These are phyloP conservation scores for Chrysolophus pictus DNA, from an alignment of 2,797 vertebrate species.

Conservation along the genomic window DNA sequence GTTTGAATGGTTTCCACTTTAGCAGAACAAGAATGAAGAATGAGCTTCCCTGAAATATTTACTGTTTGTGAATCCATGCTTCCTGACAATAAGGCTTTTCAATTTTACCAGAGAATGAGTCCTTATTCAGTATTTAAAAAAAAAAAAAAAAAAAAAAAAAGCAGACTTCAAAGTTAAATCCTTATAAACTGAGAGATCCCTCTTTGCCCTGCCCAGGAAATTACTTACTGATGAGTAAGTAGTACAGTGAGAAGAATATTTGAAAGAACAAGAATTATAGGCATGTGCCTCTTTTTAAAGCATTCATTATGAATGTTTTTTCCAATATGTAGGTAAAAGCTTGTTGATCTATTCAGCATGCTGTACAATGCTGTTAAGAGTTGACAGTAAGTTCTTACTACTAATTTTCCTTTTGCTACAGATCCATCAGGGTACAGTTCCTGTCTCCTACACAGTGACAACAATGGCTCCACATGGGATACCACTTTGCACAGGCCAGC, in stretches of 20 bases:
- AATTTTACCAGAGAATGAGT: not conserved
- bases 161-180: not conserved
- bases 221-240: no score
- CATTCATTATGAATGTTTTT: not conserved
- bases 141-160: not conserved
- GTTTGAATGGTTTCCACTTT: not conserved
- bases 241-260: not conserved
- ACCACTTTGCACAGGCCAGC: constrained; percentile 93
- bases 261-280: not conserved
- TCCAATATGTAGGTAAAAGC: not conserved
- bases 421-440: constrained; percentile 93
- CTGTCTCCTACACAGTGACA: constrained; percentile 94
- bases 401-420: constrained; percentile 60
- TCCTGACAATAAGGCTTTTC: not conserved
- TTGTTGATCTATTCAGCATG: not conserved
- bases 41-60: not conserved
- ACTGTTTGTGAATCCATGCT: not conserved
- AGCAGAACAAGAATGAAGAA: not conserved
- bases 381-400: not conserved
- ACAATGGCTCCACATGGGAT: constrained; percentile 93
- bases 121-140: not conserved
- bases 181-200: not conserved
- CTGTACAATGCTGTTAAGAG: not conserved
- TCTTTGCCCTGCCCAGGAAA: not conserved
- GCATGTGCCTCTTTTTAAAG: not conserved